These are phyloP conservation scores for Eonycteris spelaea DNA, from an alignment of 2,113 vertebrate species.

Conservation along the genomic window DNA sequence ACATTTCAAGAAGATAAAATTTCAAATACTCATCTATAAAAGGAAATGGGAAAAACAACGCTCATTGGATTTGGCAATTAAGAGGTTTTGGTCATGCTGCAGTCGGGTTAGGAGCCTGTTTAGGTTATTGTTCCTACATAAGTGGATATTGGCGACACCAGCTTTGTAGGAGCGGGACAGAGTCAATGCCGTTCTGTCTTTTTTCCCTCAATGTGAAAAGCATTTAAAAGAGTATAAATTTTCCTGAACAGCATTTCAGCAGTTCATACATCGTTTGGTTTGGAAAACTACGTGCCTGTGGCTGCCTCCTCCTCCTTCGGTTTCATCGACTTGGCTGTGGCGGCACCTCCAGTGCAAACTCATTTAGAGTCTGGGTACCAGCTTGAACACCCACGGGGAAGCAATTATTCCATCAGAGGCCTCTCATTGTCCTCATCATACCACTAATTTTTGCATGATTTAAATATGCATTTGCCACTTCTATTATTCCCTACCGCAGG, in stretches of 20 bases:
- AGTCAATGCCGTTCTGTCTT: neutral
- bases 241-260: neutral
- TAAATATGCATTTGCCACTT: slow-evolving; percentile 14
- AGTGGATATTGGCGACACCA: neutral
- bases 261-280: neutral
- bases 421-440: slow-evolving; percentile 41
- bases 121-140: neutral
- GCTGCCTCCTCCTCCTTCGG: neutral
- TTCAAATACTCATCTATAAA: slow-evolving; percentile 18
- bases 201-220: neutral
- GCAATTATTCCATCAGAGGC: slow-evolving; percentile 31
- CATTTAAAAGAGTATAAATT: slow-evolving; percentile 47
- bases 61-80: neutral
- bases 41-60: neutral
- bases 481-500: neutral
- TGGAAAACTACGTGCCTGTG: neutral
- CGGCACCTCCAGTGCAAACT: neutral
- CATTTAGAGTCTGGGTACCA: slow-evolving; percentile 2
- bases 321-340: neutral
- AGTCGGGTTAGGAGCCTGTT: neutral
- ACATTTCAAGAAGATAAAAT: neutral
- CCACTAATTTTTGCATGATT: slow-evolving; percentile 59
- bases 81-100: neutral
- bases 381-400: slow-evolving; percentile 15
- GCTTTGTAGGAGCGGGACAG: neutral